phyloP scores from a whole-genome alignment of 1,140 invertebrate species.

The Idris sp. region DNA sequence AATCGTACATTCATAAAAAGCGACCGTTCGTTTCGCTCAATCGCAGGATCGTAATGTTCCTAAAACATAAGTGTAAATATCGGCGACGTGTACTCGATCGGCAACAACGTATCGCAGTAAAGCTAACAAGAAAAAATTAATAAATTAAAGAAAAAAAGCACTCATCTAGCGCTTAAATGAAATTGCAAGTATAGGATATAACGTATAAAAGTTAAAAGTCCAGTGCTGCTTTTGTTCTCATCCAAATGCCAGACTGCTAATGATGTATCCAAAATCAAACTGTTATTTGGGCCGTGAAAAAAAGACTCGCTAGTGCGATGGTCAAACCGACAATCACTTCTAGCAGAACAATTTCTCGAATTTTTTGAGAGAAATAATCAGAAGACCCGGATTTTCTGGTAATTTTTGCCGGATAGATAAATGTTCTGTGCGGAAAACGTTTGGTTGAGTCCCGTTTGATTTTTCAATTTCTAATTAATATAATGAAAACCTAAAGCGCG shows the following conservation, averaged over 20 bases:
- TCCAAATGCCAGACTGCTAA: conserved; percentile 23
- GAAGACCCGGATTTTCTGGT: too few species aligned
- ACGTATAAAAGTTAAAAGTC: conserved; percentile 24
- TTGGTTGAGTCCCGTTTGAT: too few species aligned
- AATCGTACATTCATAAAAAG: conserved; percentile 22
- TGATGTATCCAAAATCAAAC: conserved; percentile 27
- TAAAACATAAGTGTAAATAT: conserved; percentile 63
- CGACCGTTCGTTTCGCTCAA: conserved; percentile 43
- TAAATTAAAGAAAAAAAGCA: conserved; percentile 6
- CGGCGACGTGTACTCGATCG: conserved; percentile 54
- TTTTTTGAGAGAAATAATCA: too few species aligned
- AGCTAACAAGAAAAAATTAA: conserved; percentile 8
- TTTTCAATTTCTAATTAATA: too few species aligned
- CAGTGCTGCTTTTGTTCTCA: conserved; percentile 40
- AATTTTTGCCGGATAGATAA: too few species aligned
- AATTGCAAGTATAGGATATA: conserved; percentile 33
- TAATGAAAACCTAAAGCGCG: conserved; percentile 12
- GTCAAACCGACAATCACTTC: conserved; percentile 37
- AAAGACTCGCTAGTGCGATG: conserved; percentile 23
- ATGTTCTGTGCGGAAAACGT: too few species aligned
- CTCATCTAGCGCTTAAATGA: conserved; percentile 14
- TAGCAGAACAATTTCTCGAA: too few species aligned
- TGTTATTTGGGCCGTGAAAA: conserved; percentile 16
- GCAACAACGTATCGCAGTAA: conserved; percentile 37
- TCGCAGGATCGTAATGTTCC: conserved; percentile 61